Evolutionary conservation across 2,888 invertebrate genomes (phyloP), one percentile per base, ranked within the genome.

Genomic region (Caradrina kadenii): DNA sequence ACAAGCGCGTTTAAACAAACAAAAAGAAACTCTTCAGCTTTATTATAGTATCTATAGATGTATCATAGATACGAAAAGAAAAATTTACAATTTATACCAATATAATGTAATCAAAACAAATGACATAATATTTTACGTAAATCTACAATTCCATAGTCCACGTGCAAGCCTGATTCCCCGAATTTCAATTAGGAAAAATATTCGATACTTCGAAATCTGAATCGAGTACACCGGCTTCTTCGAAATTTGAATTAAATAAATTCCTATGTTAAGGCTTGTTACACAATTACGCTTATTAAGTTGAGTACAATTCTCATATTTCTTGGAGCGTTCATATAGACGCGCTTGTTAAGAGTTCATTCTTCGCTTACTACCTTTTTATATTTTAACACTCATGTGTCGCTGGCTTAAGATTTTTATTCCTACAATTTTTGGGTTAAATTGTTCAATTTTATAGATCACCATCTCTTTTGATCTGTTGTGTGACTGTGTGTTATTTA

Each of bases 251-350:
- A 71, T 52, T 22, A 42, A 69, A 56, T 62, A 49, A 45, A 56
- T 56, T 50, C 2, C 2, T 15, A 42, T 21, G 15, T 13, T 19
- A 55, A 21, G 22, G 11, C 15, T 39, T 3, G 21, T 50, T 15
- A 52, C 31, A 50, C 17, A 15, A n/a, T n/a, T n/a, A n/a, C 39
- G 54, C 1, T 15, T 22, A 13, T 22, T 13, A 42, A 73, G 19
- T 19, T 22, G 50, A 35, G 31, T 15, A 55, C 49, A 59, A 64
- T 72, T 61, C 50, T 45, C 54, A 26, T 31, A 58, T 58, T 42
- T 19, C 45, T 54, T 42, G n/a, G 19, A 45, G 26, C 17, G n/a
- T 70, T 70, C 56, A 63, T 69, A 63, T 48, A 26, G 21, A 70
- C 15, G 31, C 5, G 35, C 56, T 63, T 59, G 54, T 76, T 60